Conservation (phyloP, 2,113 vertebrate genomes). For the Gallinago paraguaiae region DNA sequence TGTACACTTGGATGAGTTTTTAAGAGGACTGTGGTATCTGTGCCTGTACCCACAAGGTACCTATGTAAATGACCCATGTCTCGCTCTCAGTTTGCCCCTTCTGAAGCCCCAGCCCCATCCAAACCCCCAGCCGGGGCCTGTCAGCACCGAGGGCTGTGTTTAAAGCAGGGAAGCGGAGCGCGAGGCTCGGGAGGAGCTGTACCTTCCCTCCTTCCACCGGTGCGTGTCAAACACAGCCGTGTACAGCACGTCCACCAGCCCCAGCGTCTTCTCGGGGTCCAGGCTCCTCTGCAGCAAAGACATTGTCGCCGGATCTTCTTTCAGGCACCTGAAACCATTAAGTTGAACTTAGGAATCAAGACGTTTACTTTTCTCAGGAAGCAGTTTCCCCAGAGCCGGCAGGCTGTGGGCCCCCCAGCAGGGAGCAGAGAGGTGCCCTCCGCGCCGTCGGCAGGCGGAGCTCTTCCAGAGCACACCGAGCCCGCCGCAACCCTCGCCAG, state of each 20-base stretch:
- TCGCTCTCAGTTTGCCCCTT: neutral
- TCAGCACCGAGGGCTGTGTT: neutral
- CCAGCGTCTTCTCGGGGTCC: conserved; percentile 96
- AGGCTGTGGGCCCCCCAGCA: neutral
- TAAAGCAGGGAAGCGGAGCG: neutral
- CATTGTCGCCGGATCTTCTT: conserved; percentile 99
- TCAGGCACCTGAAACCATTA: conserved; percentile 87
- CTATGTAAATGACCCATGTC: neutral
- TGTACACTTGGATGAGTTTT: neutral
- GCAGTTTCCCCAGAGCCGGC: neutral
- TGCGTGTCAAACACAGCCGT: conserved; percentile 92
- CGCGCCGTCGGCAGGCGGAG: conserved; percentile 39
- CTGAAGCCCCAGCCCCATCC: neutral
- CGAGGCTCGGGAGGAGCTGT: neutral
- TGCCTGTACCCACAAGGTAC: neutral
- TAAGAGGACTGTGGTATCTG: neutral
- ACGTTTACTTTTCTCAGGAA: neutral
- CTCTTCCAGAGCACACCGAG: neutral
- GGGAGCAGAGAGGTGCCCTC: neutral
- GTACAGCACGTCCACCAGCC: conserved; percentile 96
- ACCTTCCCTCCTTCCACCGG: conserved; percentile 95
- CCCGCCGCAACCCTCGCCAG: neutral
- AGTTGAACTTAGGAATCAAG: neutral
- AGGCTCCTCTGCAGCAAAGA: conserved; percentile 95
- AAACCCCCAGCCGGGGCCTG: neutral